phyloP scores from a whole-genome alignment of 2,113 vertebrate species.

The Opisthocomus hoazin region DNA sequence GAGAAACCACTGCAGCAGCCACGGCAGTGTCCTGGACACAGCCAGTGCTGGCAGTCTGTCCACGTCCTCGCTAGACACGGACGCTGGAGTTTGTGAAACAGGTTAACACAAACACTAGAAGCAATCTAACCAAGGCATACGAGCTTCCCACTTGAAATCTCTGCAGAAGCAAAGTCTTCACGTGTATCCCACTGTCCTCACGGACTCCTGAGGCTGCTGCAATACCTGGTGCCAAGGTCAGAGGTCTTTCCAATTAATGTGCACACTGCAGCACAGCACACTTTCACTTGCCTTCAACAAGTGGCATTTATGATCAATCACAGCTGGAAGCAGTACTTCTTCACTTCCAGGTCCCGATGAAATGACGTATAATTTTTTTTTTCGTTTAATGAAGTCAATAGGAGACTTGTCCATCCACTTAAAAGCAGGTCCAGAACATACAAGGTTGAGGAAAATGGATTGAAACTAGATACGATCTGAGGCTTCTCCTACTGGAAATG shows the following conservation, averaged over 20 bases:
- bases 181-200: not conserved
- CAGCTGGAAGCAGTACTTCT: not conserved
- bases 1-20: not conserved
- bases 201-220: not conserved
- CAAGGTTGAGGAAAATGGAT: not conserved
- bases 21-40: not conserved
- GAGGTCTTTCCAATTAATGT: not conserved
- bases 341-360: not conserved
- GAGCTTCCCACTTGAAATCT: not conserved
- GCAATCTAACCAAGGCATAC: rapidly evolving
- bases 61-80: rapidly evolving
- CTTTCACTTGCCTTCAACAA: not conserved
- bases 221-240: not conserved
- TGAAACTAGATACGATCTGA: not conserved
- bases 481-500: not conserved
- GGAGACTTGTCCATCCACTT: not conserved
- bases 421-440: not conserved
- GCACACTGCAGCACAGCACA: not conserved
- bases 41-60: not conserved
- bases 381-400: not conserved
- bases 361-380: rapidly evolving
- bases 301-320: not conserved
- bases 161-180: not conserved
- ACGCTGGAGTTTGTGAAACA: rapidly evolving
- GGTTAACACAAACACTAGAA: not conserved